phyloP scores from a whole-genome alignment of 2,797 vertebrate genomes.

The Lepus oiostolus region DNA sequence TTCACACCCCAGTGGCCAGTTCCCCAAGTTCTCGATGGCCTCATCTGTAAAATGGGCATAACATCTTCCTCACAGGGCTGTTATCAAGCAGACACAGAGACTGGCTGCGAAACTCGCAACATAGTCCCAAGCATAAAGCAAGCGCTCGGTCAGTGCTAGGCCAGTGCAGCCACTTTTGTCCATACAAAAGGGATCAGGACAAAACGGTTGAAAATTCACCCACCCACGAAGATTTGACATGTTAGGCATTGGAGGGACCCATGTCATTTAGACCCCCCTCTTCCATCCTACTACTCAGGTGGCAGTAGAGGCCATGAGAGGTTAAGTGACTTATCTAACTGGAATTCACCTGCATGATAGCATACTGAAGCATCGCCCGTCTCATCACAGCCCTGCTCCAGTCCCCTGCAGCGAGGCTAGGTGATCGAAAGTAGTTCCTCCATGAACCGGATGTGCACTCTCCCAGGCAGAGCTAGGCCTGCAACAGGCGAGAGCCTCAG shows the following conservation, averaged over 20 bases:
- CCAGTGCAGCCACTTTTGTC: not conserved
- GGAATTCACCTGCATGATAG: not conserved
- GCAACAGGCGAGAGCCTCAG: not conserved
- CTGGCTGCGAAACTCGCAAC: not conserved
- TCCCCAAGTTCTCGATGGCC: not conserved
- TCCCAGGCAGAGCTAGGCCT: not conserved
- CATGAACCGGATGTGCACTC: slow-evolving; percentile 12
- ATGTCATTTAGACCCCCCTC: not conserved
- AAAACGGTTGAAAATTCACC: slow-evolving; percentile 25
- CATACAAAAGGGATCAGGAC: not conserved
- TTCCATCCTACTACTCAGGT: not conserved
- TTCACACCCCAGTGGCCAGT: not conserved
- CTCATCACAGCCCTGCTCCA: not conserved
- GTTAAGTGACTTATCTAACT: not conserved
- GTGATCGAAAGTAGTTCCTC: not conserved
- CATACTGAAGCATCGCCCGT: not conserved
- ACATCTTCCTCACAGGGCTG: not conserved
- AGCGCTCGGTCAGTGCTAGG: not conserved
- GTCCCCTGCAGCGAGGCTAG: not conserved
- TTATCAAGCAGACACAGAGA: slow-evolving; percentile 45
- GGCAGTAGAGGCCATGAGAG: slow-evolving; percentile 35
- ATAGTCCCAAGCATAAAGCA: slow-evolving; percentile 10
- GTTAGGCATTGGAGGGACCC: not conserved
- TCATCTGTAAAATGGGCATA: slow-evolving; percentile 49
- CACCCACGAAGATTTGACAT: not conserved